Percentiles rank a stretch among this genome's conserved stretches.
Evolutionary conservation across 2,888 invertebrate genomes (phyloP).

Genomic region (Pollenia amentaria): DNA sequence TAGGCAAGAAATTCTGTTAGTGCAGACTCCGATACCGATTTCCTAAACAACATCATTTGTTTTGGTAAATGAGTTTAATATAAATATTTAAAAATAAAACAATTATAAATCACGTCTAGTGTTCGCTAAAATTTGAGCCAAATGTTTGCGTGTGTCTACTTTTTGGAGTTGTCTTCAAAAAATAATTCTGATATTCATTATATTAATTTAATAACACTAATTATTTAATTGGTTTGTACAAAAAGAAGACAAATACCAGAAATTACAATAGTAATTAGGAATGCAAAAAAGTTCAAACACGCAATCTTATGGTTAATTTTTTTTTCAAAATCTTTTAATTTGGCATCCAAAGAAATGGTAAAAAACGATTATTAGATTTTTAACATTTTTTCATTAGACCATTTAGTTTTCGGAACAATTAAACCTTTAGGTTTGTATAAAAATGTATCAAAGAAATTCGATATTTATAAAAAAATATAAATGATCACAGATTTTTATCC

Average conservation of each 20-base stretch:
- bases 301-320: conserved; percentile 25
- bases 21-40: too few species aligned
- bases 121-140: conserved; percentile 1
- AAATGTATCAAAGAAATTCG: too few species aligned
- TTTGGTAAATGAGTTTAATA: too few species aligned
- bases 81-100: background rate
- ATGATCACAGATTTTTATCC: too few species aligned
- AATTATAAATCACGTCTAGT: conserved; percentile 15
- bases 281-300: conserved; percentile 13
- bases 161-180: conserved; percentile 24
- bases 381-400: too few species aligned
- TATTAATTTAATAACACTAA: conserved; percentile 42
- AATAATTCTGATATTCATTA: conserved; percentile 15
- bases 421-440: too few species aligned
- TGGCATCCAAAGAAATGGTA: background rate
- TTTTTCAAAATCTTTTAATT: background rate
- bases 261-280: background rate
- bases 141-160: conserved; percentile 31
- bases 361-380: too few species aligned
- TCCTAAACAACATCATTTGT: too few species aligned
- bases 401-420: too few species aligned
- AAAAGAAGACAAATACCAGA: background rate
- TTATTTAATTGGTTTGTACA: conserved; percentile 35
- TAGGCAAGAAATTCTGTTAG: too few species aligned
- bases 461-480: too few species aligned